Evolutionary conservation across 2,888 invertebrate genomes (phyloP).

Genomic region (Noctua fimbriata): DNA sequence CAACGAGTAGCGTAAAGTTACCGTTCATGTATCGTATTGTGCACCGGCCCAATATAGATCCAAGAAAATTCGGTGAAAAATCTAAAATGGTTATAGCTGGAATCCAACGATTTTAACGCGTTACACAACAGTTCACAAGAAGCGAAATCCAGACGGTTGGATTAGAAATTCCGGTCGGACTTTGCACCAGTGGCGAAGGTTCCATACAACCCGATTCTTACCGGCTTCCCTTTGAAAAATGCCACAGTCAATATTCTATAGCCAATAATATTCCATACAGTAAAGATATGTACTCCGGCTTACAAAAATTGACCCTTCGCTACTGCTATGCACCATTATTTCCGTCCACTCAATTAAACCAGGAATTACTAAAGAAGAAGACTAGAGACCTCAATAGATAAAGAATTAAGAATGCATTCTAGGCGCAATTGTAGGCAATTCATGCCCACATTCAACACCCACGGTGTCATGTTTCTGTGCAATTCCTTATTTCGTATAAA

Average conservation of each 20-base stretch:
- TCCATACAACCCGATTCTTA: no score
- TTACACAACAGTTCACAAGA: constrained; percentile 25
- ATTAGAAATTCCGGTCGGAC: background rate
- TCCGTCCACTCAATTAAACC: background rate
- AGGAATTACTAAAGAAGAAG: background rate
- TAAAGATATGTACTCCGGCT: no score
- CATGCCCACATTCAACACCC: constrained; percentile 47
- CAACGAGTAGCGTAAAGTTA: background rate
- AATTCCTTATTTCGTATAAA: constrained; percentile 42
- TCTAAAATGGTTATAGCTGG: constrained; percentile 22
- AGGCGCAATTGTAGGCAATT: constrained; percentile 44
- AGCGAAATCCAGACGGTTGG: background rate
- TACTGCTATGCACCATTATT: constrained; percentile 10
- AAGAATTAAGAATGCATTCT: constrained; percentile 44
- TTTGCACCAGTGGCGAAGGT: no score
- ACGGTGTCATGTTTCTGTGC: constrained; percentile 35
- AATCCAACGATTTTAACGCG: constrained; percentile 36
- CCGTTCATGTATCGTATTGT: constrained; percentile 9
- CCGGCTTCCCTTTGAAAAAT: no score
- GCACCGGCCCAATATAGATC: constrained; percentile 22
- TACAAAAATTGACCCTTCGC: no score
- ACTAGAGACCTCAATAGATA: constrained; percentile 48
- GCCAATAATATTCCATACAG: no score
- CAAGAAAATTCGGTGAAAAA: constrained; percentile 48
- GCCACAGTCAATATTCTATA: no score